Percentiles rank a stretch among this genome's conserved stretches.
These are phyloP conservation scores for Congeria kusceri DNA, from an alignment of 2,888 invertebrate genomes.

Conservation along the genomic window DNA sequence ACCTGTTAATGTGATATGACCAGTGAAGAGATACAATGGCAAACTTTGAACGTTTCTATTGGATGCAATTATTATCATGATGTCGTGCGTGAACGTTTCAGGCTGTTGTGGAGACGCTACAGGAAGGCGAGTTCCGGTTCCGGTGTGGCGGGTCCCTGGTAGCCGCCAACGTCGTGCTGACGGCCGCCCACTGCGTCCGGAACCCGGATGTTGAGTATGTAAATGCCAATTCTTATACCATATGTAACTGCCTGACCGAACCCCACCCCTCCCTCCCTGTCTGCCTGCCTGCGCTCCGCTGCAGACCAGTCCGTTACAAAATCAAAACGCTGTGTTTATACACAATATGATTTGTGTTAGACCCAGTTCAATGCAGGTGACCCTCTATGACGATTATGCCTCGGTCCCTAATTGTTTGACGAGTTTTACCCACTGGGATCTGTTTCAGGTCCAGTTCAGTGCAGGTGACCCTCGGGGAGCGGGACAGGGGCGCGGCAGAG, in stretches of 20 bases:
- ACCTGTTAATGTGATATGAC: no score
- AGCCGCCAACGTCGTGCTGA: slow-evolving; percentile 14
- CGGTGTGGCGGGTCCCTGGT: slow-evolving; percentile 30
- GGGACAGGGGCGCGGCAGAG: slow-evolving; percentile 7
- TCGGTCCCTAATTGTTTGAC: no score
- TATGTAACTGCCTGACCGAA: neutral
- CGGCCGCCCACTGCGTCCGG: slow-evolving; percentile 32
- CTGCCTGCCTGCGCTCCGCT: neutral
- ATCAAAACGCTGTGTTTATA: neutral
- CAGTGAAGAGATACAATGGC: no score
- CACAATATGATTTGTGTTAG: no score
- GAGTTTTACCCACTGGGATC: no score
- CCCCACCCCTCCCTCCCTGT: neutral
- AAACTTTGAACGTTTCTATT: no score
- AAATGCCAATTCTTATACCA: neutral
- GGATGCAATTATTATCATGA: no score
- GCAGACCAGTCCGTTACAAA: no score
- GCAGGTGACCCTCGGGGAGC: slow-evolving; percentile 13
- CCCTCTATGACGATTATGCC: no score
- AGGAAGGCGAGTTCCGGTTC: slow-evolving; percentile 17
- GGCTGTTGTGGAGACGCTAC: slow-evolving; percentile 14
- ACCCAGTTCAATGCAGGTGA: no score
- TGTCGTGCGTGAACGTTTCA: neutral
- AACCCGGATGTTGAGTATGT: slow-evolving; percentile 17
- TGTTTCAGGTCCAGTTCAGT: slow-evolving; percentile 1